A percentile compares a stretch with the other conserved stretches of the same genome.
These are phyloP conservation scores for Falco rusticolus DNA, from an alignment of 2,797 vertebrate genomes.

Conservation along the genomic window DNA sequence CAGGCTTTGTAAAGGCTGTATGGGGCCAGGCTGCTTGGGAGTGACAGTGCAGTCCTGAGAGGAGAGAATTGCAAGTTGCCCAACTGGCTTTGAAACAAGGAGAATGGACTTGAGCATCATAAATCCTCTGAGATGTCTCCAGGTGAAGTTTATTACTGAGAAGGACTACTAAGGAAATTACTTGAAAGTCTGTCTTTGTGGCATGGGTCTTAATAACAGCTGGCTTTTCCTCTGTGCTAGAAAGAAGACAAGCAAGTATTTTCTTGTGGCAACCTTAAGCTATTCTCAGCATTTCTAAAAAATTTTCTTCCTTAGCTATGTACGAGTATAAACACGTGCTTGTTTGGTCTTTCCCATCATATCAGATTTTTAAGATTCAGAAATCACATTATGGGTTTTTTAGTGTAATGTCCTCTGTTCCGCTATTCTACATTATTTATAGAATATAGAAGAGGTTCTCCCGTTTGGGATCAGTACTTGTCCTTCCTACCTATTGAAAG, in stretches of 20 bases:
- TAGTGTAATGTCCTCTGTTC: neutral
- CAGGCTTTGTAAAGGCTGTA: neutral
- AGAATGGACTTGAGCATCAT: neutral
- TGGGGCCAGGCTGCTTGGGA: neutral
- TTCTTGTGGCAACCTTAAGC: neutral
- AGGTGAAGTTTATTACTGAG: neutral
- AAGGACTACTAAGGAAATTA: neutral
- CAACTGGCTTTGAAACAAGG: neutral
- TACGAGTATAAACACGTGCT: neutral
- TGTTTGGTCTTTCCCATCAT: neutral
- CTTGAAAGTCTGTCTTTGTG: neutral
- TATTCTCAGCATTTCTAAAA: neutral
- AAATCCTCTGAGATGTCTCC: neutral
- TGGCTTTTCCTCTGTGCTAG: neutral
- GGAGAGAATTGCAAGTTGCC: neutral
- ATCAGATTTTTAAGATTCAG: neutral
- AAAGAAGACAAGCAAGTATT: neutral
- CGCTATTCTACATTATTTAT: neutral
- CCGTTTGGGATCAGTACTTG: neutral
- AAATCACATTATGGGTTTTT: neutral
- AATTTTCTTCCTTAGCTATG: neutral
- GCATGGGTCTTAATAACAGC: neutral
- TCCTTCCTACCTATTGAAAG: neutral
- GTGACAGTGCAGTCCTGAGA: neutral
- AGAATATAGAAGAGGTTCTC: neutral